phyloP scores from a whole-genome alignment of 2,113 vertebrate species.

The Prietella phreatophila region DNA sequence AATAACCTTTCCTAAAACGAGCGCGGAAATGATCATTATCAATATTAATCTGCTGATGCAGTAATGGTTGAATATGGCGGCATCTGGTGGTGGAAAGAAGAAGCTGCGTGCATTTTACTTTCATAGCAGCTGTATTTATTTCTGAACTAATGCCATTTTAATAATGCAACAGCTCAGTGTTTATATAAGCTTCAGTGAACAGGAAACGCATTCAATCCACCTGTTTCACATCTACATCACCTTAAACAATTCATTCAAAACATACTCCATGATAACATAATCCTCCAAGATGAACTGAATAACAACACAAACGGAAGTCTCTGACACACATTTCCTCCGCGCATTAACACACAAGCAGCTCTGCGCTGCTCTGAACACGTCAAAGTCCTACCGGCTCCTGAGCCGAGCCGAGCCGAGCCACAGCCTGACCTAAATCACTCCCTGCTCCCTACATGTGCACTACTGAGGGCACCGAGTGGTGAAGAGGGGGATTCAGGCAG shows the following conservation, averaged over 20 bases:
- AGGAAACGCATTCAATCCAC: background rate
- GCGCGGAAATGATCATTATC: background rate
- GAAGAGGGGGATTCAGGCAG: background rate
- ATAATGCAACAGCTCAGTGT: background rate
- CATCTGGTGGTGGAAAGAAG: background rate
- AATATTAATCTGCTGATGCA: background rate
- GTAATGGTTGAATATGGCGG: background rate
- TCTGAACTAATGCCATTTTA: background rate
- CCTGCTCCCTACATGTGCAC: background rate
- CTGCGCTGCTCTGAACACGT: background rate
- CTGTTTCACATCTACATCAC: background rate
- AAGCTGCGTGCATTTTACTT: background rate
- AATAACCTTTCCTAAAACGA: background rate
- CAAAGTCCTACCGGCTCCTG: conserved; percentile 16
- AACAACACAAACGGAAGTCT: background rate
- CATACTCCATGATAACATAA: background rate
- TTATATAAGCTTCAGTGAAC: background rate
- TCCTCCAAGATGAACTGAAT: background rate
- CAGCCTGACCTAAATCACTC: conserved; percentile 34
- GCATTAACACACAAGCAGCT: background rate
- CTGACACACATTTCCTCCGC: background rate
- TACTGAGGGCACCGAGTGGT: background rate
- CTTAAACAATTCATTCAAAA: background rate
- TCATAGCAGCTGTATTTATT: background rate
- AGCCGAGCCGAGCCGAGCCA: background rate